Evolutionary conservation across 2,113 vertebrate species (phyloP).

Genomic region (Trichomycterus rosablanca): DNA sequence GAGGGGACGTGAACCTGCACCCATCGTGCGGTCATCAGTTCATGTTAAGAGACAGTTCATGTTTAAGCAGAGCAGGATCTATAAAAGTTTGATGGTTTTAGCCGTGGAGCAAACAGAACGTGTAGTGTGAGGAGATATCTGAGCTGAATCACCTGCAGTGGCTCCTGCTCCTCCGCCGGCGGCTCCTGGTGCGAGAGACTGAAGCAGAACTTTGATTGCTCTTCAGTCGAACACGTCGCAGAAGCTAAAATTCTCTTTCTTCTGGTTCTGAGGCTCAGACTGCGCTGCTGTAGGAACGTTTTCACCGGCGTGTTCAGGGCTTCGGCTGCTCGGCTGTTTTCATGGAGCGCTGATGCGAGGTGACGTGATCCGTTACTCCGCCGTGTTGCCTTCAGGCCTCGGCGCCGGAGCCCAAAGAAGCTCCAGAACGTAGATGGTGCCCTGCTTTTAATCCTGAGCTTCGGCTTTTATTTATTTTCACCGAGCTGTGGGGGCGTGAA

Average conservation of each 20-base stretch:
- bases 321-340: constrained; percentile 25
- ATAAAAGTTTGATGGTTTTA: no score
- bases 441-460: constrained; percentile 10
- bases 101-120: no score
- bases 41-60: no score
- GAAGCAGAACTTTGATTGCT: constrained; percentile 19
- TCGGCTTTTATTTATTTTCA: constrained; percentile 46
- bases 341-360: constrained; percentile 26
- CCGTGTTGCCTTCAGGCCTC: constrained; percentile 26
- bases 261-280: neutral
- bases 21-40: no score
- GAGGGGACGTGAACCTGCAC: no score
- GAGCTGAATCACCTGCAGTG: no score
- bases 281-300: neutral
- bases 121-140: no score
- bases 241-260: constrained; percentile 1
- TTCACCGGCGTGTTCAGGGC: constrained; percentile 1
- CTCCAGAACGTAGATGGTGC: constrained; percentile 4
- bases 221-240: neutral
- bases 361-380: constrained; percentile 5
- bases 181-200: no score
- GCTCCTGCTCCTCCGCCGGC: no score
- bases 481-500: constrained; percentile 25
- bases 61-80: no score
- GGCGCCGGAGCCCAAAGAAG: constrained; percentile 4